Conservation (phyloP, 2,797 vertebrate species). For the Ateles fusciceps region DNA sequence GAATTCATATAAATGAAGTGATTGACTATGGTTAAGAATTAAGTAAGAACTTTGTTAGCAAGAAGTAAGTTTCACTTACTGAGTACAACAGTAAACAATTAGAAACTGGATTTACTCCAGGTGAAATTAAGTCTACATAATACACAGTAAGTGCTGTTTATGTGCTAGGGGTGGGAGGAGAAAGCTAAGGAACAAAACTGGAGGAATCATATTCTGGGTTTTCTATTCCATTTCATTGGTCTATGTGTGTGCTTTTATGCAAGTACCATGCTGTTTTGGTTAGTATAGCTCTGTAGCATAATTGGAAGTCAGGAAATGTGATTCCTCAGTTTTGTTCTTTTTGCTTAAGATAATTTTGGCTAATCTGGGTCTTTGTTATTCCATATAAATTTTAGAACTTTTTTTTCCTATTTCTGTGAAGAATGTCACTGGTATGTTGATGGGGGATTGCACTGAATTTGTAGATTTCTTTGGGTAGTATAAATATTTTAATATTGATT, state of each 20-base stretch:
- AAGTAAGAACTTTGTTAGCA: neutral
- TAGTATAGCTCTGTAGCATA: neutral
- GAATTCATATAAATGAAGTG: neutral
- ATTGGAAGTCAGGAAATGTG: neutral
- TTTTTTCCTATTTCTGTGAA: too few species aligned
- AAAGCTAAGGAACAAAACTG: neutral
- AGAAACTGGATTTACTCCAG: neutral
- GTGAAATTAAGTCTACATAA: neutral
- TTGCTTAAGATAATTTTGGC: neutral
- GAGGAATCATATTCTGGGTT: neutral
- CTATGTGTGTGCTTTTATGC: neutral
- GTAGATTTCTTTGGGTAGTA: neutral
- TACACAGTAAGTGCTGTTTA: neutral
- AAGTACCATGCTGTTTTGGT: neutral
- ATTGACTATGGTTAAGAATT: neutral
- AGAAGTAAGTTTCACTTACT: neutral
- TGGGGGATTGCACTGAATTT: neutral
- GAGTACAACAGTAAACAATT: neutral
- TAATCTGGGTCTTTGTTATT: neutral
- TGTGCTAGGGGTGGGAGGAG: fast-evolving
- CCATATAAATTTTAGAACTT: neutral
- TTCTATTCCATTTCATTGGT: neutral
- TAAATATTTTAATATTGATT: neutral
- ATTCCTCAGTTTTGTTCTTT: neutral
- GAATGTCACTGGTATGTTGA: neutral